These are phyloP conservation scores for Nautilus pompilius DNA, from an alignment of 1,140 invertebrate genomes.

Conservation along the genomic window DNA sequence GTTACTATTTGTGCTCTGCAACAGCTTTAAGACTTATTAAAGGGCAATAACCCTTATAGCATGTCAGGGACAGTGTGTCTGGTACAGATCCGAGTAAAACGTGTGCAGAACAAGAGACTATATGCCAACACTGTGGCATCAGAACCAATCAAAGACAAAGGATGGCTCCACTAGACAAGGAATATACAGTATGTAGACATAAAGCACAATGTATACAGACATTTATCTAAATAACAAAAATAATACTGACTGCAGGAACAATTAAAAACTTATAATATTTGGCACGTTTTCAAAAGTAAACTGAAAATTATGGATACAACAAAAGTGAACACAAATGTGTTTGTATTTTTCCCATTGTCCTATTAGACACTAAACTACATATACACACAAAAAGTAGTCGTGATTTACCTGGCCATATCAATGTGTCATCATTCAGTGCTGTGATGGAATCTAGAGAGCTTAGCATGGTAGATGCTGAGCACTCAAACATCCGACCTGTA, in stretches of 20 bases:
- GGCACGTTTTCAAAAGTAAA: not conserved
- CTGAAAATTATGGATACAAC: not conserved
- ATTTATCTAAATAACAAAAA: not conserved
- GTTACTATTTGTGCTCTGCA: too few species aligned
- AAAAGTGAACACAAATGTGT: not conserved
- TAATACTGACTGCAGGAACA: not conserved
- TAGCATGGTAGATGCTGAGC: slow-evolving; percentile 30
- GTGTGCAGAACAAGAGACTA: too few species aligned
- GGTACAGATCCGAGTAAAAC: too few species aligned
- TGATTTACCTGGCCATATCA: slow-evolving; percentile 45
- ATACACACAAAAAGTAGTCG: too few species aligned
- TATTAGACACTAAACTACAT: not conserved
- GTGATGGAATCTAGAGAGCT: slow-evolving; percentile 30
- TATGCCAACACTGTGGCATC: not conserved
- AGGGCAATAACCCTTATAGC: too few species aligned
- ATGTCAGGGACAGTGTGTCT: too few species aligned
- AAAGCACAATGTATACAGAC: too few species aligned
- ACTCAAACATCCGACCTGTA: slow-evolving; percentile 45
- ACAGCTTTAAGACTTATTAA: too few species aligned
- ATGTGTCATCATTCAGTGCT: slow-evolving; percentile 22
- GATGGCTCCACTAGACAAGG: not conserved
- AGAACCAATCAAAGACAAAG: not conserved
- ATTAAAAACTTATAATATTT: not conserved
- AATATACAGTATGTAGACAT: too few species aligned
- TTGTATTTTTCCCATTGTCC: not conserved